Conservation (phyloP, 2,113 vertebrate genomes). For the Charadrius vociferus region DNA sequence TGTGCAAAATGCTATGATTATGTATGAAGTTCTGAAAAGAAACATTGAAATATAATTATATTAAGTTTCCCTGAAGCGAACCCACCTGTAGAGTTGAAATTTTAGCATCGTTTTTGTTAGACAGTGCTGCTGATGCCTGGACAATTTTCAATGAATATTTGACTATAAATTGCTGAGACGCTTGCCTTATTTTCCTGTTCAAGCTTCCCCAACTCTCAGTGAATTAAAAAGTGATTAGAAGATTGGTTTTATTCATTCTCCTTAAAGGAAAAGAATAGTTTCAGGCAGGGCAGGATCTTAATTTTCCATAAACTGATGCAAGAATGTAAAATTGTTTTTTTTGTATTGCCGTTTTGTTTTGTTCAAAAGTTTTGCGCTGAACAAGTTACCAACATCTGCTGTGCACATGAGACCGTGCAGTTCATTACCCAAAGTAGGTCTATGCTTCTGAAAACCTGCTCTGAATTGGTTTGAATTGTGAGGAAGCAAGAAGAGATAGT, state of each 20-base stretch:
- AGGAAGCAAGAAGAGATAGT: background rate
- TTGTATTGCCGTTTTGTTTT: background rate
- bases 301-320: background rate
- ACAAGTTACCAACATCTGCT: background rate
- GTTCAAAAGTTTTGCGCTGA: background rate
- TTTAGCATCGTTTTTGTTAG: background rate
- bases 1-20: background rate
- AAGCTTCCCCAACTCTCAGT: background rate
- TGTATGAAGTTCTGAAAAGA: constrained; percentile 3
- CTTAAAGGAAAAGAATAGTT: background rate
- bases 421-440: background rate
- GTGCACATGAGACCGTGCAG: background rate
- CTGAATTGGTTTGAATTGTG: background rate
- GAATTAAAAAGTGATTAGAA: background rate
- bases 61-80: constrained; percentile 4
- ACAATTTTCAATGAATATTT: background rate
- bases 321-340: background rate
- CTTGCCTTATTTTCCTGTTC: background rate
- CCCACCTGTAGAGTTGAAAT: background rate
- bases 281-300: background rate
- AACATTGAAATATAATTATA: background rate
- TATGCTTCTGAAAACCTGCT: background rate
- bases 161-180: background rate
- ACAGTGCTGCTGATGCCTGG: background rate
- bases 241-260: background rate